Conservation (phyloP, 2,113 vertebrate genomes). For the Oreochromis aureus region DNA sequence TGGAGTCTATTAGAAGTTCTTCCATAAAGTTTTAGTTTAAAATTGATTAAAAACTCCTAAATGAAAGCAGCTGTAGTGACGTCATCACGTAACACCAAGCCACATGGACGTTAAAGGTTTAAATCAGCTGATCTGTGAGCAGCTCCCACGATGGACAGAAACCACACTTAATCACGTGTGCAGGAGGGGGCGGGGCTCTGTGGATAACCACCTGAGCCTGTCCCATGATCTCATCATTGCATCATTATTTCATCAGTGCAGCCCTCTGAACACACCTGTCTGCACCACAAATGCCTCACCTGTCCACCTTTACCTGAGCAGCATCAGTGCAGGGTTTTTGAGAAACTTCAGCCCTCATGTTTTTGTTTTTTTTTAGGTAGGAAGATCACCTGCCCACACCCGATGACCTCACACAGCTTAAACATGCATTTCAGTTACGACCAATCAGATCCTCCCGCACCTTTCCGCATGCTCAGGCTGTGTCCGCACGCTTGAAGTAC, state of each 20-base stretch:
- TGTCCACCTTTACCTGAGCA: background rate
- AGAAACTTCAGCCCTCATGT: background rate
- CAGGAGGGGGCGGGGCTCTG: background rate
- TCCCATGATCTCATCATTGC: background rate
- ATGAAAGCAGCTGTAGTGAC: background rate
- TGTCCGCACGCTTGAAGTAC: background rate
- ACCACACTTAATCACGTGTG: background rate
- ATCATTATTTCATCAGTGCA: background rate
- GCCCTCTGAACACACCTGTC: background rate
- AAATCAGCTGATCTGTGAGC: background rate
- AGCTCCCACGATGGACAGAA: background rate
- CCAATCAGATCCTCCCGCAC: background rate
- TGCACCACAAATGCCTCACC: background rate
- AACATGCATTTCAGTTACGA: background rate
- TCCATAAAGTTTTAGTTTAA: background rate
- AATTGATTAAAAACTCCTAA: background rate
- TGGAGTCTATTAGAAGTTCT: background rate
- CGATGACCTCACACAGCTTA: background rate
- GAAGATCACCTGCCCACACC: background rate
- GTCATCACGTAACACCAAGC: background rate
- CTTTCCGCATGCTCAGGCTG: background rate
- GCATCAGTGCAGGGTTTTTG: background rate
- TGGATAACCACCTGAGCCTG: background rate
- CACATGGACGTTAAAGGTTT: background rate
- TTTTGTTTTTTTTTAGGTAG: background rate